These are phyloP conservation scores for Discoglossus pictus DNA, from an alignment of 2,797 vertebrate species.

Conservation along the genomic window DNA sequence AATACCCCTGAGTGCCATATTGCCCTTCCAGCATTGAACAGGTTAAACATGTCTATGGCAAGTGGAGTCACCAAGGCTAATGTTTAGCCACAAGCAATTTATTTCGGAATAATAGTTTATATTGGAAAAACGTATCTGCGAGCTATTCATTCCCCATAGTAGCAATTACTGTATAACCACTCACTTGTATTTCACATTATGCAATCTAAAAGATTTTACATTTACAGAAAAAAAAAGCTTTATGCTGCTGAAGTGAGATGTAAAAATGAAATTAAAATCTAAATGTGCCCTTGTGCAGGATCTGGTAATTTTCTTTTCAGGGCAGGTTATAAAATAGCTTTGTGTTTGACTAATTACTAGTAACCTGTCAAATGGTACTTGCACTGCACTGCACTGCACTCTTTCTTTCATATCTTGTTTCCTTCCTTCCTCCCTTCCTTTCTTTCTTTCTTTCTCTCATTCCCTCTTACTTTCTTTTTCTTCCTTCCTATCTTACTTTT, in stretches of 20 bases:
- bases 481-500: not conserved
- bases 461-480: not conserved
- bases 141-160: slow-evolving; percentile 32
- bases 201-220: slow-evolving; percentile 22
- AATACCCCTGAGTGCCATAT: no score
- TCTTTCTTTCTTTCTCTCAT: not conserved
- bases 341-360: no score
- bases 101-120: slow-evolving; percentile 39
- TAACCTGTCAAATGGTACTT: no score
- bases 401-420: slow-evolving; percentile 5
- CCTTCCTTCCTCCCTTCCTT: not conserved
- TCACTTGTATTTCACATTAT: slow-evolving; percentile 43
- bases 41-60: slow-evolving; percentile 12
- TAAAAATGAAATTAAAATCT: slow-evolving; percentile 37
- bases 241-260: slow-evolving; percentile 9
- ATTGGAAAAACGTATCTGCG: slow-evolving; percentile 39
- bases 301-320: slow-evolving; percentile 15
- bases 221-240: slow-evolving; percentile 10
- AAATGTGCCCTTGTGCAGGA: slow-evolving; percentile 28
- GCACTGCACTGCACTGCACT: no score
- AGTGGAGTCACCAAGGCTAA: slow-evolving; percentile 11
- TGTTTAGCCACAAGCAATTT: slow-evolving; percentile 26
- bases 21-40: no score
- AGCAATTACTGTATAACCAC: slow-evolving; percentile 41
- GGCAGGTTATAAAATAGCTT: slow-evolving; percentile 9